Percentiles rank a stretch among this genome's conserved stretches.
These are phyloP conservation scores for Triops cancriformis DNA, from an alignment of 1,140 invertebrate species.

Conservation along the genomic window DNA sequence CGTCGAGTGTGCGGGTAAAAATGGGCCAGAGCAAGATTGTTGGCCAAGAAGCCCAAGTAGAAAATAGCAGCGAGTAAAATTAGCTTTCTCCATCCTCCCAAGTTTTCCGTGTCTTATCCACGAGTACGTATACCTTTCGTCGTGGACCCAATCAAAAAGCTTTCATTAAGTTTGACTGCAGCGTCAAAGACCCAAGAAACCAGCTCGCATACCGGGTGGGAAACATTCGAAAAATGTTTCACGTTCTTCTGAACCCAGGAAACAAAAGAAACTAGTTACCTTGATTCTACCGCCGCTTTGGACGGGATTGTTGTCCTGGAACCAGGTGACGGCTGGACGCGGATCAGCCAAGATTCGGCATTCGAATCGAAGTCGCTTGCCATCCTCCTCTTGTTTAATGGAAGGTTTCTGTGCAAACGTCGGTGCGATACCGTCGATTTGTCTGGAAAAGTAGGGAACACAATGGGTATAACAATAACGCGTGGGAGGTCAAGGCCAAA, in stretches of 20 bases:
- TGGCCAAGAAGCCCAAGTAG: constrained; percentile 12
- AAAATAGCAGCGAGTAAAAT: constrained; percentile 14
- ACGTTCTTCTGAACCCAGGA: not conserved
- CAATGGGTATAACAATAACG: not conserved
- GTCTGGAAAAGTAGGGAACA: constrained; percentile 51
- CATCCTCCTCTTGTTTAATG: constrained; percentile 93
- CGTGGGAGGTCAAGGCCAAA: too few species aligned
- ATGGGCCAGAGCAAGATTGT: not conserved
- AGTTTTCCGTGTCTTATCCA: not conserved
- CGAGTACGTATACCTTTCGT: not conserved
- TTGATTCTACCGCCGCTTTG: constrained; percentile 69
- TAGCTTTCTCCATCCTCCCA: not conserved
- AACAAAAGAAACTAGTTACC: constrained; percentile 44
- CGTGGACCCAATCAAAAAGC: not conserved
- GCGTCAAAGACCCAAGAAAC: not conserved
- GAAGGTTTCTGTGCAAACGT: constrained; percentile 95
- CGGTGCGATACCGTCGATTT: constrained; percentile 93
- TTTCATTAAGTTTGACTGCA: not conserved
- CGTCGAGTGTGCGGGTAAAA: constrained; percentile 7
- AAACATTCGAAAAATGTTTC: not conserved
- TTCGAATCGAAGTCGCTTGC: constrained; percentile 89
- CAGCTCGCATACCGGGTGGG: not conserved
- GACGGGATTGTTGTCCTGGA: constrained; percentile 71
- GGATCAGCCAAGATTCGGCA: constrained; percentile 92
- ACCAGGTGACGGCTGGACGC: constrained; percentile 82